These are phyloP conservation scores for Luffia ferchaultella DNA, from an alignment of 2,888 invertebrate species.

Conservation along the genomic window DNA sequence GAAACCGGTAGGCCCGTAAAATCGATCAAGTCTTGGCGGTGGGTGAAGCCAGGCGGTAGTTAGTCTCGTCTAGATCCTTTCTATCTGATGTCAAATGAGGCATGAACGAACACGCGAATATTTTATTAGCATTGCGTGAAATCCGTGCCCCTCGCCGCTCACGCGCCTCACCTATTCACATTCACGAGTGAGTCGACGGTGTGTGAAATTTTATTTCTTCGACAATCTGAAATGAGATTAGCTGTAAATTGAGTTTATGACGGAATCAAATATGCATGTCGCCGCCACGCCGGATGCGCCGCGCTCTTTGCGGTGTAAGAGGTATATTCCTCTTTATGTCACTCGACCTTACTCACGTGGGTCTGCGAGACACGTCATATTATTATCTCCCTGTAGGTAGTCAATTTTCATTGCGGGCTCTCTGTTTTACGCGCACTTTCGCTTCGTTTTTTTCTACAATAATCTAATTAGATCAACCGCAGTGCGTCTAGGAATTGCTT, in stretches of 20 bases:
- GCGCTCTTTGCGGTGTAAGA: no score
- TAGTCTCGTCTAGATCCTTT: constrained; percentile 12
- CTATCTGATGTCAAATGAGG: constrained; percentile 1
- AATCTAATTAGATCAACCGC: no score
- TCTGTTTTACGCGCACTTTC: no score
- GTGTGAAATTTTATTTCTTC: constrained; percentile 64
- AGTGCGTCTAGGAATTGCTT: no score
- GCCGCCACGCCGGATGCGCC: constrained; percentile 19
- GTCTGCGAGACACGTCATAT: no score
- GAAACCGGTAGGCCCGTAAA: constrained; percentile 56
- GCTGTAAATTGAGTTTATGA: constrained; percentile 64
- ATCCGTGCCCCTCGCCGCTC: constrained; percentile 12
- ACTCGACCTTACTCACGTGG: no score
- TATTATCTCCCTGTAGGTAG: no score
- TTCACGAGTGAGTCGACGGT: constrained; percentile 45
- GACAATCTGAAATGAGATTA: constrained; percentile 63
- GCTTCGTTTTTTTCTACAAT: no score
- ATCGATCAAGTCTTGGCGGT: constrained; percentile 42
- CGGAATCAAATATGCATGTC: constrained; percentile 57
- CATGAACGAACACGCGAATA: constrained; percentile 4
- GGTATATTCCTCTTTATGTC: no score
- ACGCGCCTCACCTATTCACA: constrained; percentile 43
- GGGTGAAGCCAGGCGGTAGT: not conserved
- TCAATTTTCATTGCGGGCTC: no score
- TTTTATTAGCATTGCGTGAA: constrained; percentile 9